Percentiles rank a stretch among this genome's conserved stretches.
These are phyloP conservation scores for Apeltes quadracus DNA, from an alignment of 2,113 vertebrate genomes.

Conservation along the genomic window DNA sequence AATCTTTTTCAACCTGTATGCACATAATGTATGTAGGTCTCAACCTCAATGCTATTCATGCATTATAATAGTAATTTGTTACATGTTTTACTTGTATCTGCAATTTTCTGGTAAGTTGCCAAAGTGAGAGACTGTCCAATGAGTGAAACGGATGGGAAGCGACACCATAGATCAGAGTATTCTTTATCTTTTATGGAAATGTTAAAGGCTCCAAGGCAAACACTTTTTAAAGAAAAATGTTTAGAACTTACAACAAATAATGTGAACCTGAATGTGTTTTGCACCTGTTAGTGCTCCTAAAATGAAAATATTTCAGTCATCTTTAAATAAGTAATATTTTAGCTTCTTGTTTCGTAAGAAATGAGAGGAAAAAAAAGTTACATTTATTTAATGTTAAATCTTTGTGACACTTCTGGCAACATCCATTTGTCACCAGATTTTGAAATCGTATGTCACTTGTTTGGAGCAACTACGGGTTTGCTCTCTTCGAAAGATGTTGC, in stretches of 20 bases:
- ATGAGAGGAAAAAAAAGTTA: neutral
- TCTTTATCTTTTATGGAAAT: constrained; percentile 6
- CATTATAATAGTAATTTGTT: constrained; percentile 34
- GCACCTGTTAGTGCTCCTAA: constrained; percentile 8
- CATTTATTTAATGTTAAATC: neutral
- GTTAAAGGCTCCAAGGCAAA: neutral
- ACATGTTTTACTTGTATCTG: constrained; percentile 18
- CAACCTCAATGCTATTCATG: constrained; percentile 9
- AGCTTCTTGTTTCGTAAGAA: neutral
- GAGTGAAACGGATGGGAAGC: constrained; percentile 3
- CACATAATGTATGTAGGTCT: constrained; percentile 43
- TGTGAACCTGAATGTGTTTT: constrained; percentile 32
- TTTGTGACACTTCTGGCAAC: constrained; percentile 8
- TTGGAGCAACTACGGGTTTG: neutral
- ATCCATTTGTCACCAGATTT: constrained; percentile 10
- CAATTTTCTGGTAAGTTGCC: constrained; percentile 14
- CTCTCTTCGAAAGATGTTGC: constrained; percentile 9
- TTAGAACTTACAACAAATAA: neutral
- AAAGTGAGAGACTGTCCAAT: constrained; percentile 12
- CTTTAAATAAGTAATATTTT: neutral
- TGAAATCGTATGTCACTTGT: neutral
- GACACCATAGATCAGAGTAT: neutral
- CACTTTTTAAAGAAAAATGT: neutral
- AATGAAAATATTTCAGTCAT: neutral
- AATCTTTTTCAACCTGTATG: constrained; percentile 43